Percentiles rank a stretch among this genome's conserved stretches.
These are phyloP conservation scores for Rhinolophus ferrumequinum DNA, from an alignment of 2,113 vertebrate genomes.

Conservation along the genomic window DNA sequence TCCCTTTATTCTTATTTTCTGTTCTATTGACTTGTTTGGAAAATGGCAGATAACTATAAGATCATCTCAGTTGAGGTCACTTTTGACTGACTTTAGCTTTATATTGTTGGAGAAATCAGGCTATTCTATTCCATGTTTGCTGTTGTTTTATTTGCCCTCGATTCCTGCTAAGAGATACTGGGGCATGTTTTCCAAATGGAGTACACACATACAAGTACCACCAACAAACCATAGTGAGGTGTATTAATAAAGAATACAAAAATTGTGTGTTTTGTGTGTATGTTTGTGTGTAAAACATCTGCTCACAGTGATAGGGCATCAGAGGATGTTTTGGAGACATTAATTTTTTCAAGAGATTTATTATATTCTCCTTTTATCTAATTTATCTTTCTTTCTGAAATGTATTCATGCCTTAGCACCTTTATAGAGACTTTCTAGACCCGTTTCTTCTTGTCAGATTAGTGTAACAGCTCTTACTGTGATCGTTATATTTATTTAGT, in stretches of 20 bases:
- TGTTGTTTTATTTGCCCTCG: not conserved
- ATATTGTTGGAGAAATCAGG: not conserved
- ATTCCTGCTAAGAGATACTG: not conserved
- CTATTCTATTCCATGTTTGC: not conserved
- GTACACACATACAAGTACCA: not conserved
- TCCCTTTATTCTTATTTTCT: not conserved
- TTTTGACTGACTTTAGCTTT: not conserved
- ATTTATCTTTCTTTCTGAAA: not conserved
- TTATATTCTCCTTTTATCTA: not conserved
- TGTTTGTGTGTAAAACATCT: not conserved
- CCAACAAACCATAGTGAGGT: not conserved
- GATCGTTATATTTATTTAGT: not conserved
- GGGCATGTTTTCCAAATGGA: not conserved
- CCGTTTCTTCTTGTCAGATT: not conserved
- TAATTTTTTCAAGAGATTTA: not conserved
- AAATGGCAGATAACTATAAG: not conserved
- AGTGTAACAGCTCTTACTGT: not conserved
- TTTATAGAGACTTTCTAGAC: not conserved
- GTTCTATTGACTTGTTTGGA: not conserved
- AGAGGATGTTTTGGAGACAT: not conserved
- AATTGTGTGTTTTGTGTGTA: not conserved
- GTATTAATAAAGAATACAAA: not conserved
- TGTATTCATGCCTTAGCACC: not conserved
- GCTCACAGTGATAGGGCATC: not conserved
- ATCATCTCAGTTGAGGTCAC: not conserved